Percentiles rank a stretch among this genome's conserved stretches.
Evolutionary conservation across 2,797 vertebrate genomes (phyloP).

Genomic region (Pseudochromis fuscus): DNA sequence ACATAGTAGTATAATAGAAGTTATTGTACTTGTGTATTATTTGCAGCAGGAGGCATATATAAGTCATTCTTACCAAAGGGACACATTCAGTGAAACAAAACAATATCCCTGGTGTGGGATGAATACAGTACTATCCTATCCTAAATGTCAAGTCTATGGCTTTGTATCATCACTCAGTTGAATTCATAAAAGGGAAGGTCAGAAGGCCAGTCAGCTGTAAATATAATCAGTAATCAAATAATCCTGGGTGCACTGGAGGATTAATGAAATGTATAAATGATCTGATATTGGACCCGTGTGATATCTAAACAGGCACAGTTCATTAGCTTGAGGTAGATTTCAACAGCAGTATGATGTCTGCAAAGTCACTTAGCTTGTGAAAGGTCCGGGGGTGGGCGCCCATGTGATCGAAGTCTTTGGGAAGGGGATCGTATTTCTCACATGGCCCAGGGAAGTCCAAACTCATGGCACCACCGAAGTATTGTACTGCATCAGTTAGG

Average conservation of each 20-base stretch:
- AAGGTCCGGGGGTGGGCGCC: slow-evolving; percentile 55
- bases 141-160: slow-evolving; percentile 6
- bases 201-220: slow-evolving; percentile 26
- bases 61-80: not conserved
- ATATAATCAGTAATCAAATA: slow-evolving; percentile 39
- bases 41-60: no score
- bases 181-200: slow-evolving; percentile 17
- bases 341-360: slow-evolving; percentile 70
- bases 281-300: slow-evolving; percentile 61
- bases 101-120: no score
- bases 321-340: slow-evolving; percentile 65
- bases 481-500: slow-evolving; percentile 53
- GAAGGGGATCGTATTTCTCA: slow-evolving; percentile 77
- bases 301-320: slow-evolving; percentile 65
- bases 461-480: slow-evolving; percentile 58
- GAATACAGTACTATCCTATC: no score
- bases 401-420: slow-evolving; percentile 73
- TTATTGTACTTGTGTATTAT: no score
- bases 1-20: no score
- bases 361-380: slow-evolving; percentile 77
- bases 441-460: slow-evolving; percentile 68
- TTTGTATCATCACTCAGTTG: slow-evolving; percentile 17
- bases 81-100: no score
- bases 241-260: slow-evolving; percentile 40
- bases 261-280: slow-evolving; percentile 68